Evolutionary conservation across 2,113 vertebrate species (phyloP), one percentile per base, ranked within the genome.

Genomic region (Oxyruncus cristatus): DNA sequence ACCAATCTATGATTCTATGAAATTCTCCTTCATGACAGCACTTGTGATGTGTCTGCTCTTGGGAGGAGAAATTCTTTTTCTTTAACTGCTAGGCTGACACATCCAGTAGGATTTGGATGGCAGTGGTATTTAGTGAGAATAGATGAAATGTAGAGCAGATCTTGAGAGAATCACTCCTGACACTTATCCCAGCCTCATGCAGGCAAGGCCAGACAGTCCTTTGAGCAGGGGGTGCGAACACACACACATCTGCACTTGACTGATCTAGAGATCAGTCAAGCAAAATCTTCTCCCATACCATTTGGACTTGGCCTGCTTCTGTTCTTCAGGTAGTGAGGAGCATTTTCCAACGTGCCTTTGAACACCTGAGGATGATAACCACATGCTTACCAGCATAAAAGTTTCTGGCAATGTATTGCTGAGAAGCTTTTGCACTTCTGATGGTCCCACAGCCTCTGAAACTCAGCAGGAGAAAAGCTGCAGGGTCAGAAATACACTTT

Each of bases 401-500:
- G 3, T 70, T 82, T 65, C 49, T 50, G 41, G 41, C 49, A 65
- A 35, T 3, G 0, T 82, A 89, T 76, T 47, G 12, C 33, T 87
- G 85, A 65, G 49, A 68, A 68, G 17, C 20, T 87, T 84, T 85
- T 65, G 26, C 42, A 28, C 13, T 81, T 85, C 32, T 42, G 32
- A 17, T 32, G 14, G 37, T 78, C 37, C 23, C 4, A 13, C 15
- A 35, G 32, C 56, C 78, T 79, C 50, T 76, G 82, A 75, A 90
- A 89, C 35, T 41, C 70, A 71, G 61, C 47, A 79, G 74, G 14
- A 88, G 8, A 28, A 49, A 85, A 76, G 56, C 33, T 73, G 10
- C 0, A 0, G 32, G 49, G 41, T 76, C 77, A 87, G 73, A 95
- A 87, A 61, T 11, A n/a, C 0, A 0, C 13, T 63, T 84, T 53